These are phyloP conservation scores for Pyrocoelia pectoralis DNA, from an alignment of 2,888 invertebrate genomes.

Conservation along the genomic window DNA sequence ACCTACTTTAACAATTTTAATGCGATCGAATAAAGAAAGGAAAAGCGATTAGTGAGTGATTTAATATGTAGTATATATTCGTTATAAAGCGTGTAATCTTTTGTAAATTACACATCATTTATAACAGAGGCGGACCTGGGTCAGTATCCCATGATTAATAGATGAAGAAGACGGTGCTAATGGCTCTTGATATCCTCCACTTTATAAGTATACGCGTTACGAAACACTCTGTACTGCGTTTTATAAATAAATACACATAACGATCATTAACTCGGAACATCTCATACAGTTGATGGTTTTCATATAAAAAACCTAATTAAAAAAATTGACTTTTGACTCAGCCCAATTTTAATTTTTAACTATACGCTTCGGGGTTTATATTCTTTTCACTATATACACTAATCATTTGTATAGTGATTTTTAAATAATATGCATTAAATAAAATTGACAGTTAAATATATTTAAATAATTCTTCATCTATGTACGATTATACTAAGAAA, in stretches of 20 bases:
- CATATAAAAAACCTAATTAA: constrained; percentile 33
- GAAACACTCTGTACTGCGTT: constrained; percentile 27
- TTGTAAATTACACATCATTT: constrained; percentile 59
- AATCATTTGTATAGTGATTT: not conserved
- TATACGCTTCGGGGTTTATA: constrained; percentile 1
- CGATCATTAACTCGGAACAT: constrained; percentile 30
- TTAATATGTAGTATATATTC: constrained; percentile 54
- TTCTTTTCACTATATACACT: not conserved
- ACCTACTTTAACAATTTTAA: constrained; percentile 15
- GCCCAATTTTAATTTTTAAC: constrained; percentile 21
- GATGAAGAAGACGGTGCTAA: constrained; percentile 56
- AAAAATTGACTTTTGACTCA: constrained; percentile 24
- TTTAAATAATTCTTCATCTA: not conserved
- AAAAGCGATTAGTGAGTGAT: constrained; percentile 54
- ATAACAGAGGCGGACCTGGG: constrained; percentile 53
- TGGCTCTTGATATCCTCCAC: constrained; percentile 56
- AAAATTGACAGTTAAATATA: constrained; percentile 10
- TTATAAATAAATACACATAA: constrained; percentile 36
- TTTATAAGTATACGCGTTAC: constrained; percentile 40
- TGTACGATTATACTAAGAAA: too few relatives aligned
- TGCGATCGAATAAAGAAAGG: constrained; percentile 28
- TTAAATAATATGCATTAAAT: not conserved
- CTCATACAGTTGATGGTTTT: constrained; percentile 26
- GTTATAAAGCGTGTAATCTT: constrained; percentile 58
- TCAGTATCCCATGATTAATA: constrained; percentile 56